These are phyloP conservation scores for Catocala sponsa DNA, from an alignment of 2,888 invertebrate genomes.

Conservation along the genomic window DNA sequence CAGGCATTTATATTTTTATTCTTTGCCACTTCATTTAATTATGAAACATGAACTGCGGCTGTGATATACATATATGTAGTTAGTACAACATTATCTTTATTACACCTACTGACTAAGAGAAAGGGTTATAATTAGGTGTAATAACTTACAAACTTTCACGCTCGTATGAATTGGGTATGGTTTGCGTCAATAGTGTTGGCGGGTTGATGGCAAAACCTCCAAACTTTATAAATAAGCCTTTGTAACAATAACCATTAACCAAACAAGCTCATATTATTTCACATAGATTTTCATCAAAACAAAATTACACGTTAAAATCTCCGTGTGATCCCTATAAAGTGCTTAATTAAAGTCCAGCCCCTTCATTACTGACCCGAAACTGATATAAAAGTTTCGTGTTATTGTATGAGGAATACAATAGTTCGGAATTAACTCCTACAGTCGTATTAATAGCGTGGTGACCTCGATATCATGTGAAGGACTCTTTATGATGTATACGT, in stretches of 20 bases:
- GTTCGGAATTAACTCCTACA: constrained; percentile 43
- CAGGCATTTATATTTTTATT: too few species aligned
- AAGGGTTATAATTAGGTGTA: too few species aligned
- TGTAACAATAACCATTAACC: background rate
- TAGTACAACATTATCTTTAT: too few species aligned
- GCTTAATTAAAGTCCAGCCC: constrained; percentile 40
- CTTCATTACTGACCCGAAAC: constrained; percentile 32
- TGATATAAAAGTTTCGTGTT: constrained; percentile 42
- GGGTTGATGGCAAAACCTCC: too few species aligned
- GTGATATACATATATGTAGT: too few species aligned
- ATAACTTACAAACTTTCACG: too few species aligned
- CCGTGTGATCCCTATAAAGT: constrained; percentile 29
- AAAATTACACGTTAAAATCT: constrained; percentile 29
- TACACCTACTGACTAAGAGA: too few species aligned
- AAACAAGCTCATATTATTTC: background rate
- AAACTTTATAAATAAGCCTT: too few species aligned
- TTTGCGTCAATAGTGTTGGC: too few species aligned
- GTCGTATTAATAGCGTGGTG: constrained; percentile 35
- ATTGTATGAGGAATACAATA: constrained; percentile 42
- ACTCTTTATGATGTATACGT: constrained; percentile 25
- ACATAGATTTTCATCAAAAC: background rate
- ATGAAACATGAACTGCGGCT: too few species aligned
- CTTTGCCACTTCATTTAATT: too few species aligned
- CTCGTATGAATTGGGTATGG: too few species aligned
- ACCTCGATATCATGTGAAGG: constrained; percentile 42